Conservation (phyloP, 1,140 invertebrate species). For the Mylabris phalerata region DNA sequence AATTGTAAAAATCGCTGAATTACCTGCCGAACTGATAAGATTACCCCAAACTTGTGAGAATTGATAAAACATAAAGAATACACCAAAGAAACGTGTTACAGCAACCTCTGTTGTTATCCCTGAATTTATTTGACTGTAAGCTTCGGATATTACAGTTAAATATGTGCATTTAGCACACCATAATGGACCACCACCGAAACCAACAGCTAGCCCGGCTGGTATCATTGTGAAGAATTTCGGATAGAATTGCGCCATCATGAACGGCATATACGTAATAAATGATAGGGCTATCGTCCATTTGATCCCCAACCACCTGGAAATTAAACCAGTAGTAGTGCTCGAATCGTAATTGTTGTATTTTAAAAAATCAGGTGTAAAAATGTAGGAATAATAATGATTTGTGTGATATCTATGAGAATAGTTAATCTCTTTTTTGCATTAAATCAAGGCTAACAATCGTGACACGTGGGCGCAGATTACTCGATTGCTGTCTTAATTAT, state of each 20-base stretch:
- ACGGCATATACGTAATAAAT: constrained; percentile 80
- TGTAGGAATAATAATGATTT: too few species aligned
- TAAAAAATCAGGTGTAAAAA: too few species aligned
- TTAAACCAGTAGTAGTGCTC: background rate
- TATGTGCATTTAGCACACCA: constrained; percentile 91
- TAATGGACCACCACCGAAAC: constrained; percentile 78
- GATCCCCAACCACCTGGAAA: constrained; percentile 65
- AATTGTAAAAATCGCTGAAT: constrained; percentile 20
- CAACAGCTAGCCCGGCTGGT: constrained; percentile 75
- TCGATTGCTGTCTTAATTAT: too few species aligned
- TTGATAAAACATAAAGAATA: constrained; percentile 93
- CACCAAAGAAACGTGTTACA: constrained; percentile 78
- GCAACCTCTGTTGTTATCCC: constrained; percentile 60
- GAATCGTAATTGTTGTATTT: too few species aligned
- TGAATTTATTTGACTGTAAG: constrained; percentile 56
- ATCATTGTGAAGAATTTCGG: constrained; percentile 76
- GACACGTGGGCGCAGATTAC: too few species aligned
- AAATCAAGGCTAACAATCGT: too few species aligned
- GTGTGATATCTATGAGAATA: too few species aligned
- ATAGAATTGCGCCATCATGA: constrained; percentile 81
- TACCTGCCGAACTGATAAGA: constrained; percentile 78
- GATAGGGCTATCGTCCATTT: constrained; percentile 84
- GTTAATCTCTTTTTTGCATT: too few species aligned
- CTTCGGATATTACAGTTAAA: constrained; percentile 69
- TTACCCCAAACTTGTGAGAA: constrained; percentile 90